These are phyloP conservation scores for Metaphire vulgaris DNA, from an alignment of 1,140 invertebrate genomes.

Conservation along the genomic window DNA sequence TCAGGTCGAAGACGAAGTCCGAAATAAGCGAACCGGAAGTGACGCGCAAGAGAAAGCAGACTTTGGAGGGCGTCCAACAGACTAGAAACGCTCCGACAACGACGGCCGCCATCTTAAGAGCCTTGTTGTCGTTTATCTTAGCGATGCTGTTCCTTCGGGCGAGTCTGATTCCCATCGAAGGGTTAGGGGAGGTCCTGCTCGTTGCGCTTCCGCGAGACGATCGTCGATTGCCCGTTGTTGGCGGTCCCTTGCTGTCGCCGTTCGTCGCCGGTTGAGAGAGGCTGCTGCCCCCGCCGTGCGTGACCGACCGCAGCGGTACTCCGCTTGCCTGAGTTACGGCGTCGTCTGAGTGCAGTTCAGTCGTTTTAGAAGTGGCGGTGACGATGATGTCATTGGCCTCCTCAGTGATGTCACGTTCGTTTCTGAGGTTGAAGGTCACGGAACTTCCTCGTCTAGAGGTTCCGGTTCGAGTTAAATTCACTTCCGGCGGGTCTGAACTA, in stretches of 20 bases:
- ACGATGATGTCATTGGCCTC: too few relatives aligned
- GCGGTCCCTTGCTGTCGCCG: too few relatives aligned
- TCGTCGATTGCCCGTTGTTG: neutral
- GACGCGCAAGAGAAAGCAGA: neutral
- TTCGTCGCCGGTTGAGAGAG: neutral
- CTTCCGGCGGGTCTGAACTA: too few relatives aligned
- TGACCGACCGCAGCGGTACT: too few relatives aligned
- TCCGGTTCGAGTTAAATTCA: neutral
- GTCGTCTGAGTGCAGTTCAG: too few relatives aligned
- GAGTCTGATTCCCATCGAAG: neutral
- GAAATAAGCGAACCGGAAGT: neutral
- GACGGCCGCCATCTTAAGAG: conserved; percentile 10
- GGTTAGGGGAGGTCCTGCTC: neutral
- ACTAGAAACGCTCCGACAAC: conserved; percentile 22
- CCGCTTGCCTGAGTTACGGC: too few relatives aligned
- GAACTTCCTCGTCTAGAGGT: neutral
- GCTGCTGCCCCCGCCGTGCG: too few relatives aligned
- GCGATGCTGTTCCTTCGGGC: neutral
- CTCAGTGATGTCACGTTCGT: neutral
- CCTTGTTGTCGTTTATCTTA: conserved; percentile 20
- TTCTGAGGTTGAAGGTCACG: neutral
- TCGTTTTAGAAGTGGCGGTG: neutral
- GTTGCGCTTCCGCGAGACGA: neutral
- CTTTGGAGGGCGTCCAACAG: conserved; percentile 20
- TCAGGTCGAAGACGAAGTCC: neutral